Evolutionary conservation across 64 coral and sea anemone genomes (phyloP), one percentile per base, ranked within the genome.

Genomic region (Montipora sp.): DNA sequence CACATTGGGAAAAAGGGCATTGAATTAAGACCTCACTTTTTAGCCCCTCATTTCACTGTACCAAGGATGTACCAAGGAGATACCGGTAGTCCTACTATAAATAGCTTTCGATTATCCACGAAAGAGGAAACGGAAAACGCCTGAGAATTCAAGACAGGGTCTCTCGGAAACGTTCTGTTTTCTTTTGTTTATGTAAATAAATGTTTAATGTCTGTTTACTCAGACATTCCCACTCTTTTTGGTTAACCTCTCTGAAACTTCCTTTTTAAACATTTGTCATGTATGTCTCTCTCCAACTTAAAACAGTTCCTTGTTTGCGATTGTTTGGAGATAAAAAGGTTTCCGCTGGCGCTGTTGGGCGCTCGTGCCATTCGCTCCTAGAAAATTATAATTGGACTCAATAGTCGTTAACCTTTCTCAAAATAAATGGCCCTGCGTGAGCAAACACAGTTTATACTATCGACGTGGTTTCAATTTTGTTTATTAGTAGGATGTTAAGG

Each of bases 181-280:
- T n/a, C 61, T 13, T 66, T 66, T 66, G 11, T 18, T 66, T 18
- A 2, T 66, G 4, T 66, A 14, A 15, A 14, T 66, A 36, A 36
- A 36, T 36, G 36, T 36, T 36, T 36, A 36, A 36, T 36, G 36
- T 36, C 61, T 15, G 11, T 66, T 16, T 66, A 4, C 15, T 2
- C 61, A 7, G 61, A 66, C 79, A 36, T 36, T 36, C 36, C 36
- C 36, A 36, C 36, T 36, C 51, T 10, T 58, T 81, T 21, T 81
- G 22, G 53, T 55, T 43, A 81, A 81, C 51, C 16, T 81, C 53
- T 24, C 79, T 24, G 19, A 81, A 36, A 81, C 55, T 81, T 81
- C 79, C 53, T 60, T 22, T 5, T 51, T 81, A 61, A 81, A 81
- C 60, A 22, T 59, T 81, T 3, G n/a, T 12, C 51, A 12, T 22